phyloP scores from a whole-genome alignment of 2,888 invertebrate species.

The Omphaloscelis lunosa region DNA sequence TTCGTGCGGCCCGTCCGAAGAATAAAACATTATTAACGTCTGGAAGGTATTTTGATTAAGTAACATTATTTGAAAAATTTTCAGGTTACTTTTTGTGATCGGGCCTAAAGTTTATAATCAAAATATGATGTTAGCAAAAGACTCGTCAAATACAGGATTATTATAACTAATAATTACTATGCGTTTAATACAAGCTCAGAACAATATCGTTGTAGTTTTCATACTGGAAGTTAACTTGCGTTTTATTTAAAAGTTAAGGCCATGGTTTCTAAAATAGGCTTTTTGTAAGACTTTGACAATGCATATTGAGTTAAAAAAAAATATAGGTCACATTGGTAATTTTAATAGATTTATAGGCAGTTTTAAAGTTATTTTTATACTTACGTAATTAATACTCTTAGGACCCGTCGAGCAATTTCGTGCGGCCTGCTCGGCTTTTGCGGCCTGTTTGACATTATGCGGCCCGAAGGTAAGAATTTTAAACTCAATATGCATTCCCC shows the following conservation, averaged over 20 bases:
- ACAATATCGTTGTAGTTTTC: slow-evolving; percentile 50
- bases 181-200: slow-evolving; percentile 52
- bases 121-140: neutral
- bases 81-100: neutral
- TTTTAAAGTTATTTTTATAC: slow-evolving; percentile 16
- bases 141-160: slow-evolving; percentile 25
- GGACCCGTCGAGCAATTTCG: neutral
- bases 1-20: neutral
- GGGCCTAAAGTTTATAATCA: neutral
- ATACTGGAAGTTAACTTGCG: slow-evolving; percentile 37
- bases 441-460: slow-evolving; percentile 6
- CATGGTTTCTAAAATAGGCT: slow-evolving; percentile 53
- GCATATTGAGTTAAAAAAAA: slow-evolving; percentile 18
- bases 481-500: slow-evolving; percentile 37
- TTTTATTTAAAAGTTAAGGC: slow-evolving; percentile 49
- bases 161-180: slow-evolving; percentile 32
- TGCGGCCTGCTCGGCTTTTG: slow-evolving; percentile 1
- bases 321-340: neutral
- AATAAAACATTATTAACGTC: too few species aligned
- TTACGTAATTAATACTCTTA: slow-evolving; percentile 21
- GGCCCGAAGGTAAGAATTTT: neutral
- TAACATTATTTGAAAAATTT: neutral
- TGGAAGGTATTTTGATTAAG: neutral
- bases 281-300: slow-evolving; percentile 36
- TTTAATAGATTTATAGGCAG: slow-evolving; percentile 20